Base-by-base conservation (phyloP, 2,797 vertebrate genomes). In the Lophius americanus region DNA sequence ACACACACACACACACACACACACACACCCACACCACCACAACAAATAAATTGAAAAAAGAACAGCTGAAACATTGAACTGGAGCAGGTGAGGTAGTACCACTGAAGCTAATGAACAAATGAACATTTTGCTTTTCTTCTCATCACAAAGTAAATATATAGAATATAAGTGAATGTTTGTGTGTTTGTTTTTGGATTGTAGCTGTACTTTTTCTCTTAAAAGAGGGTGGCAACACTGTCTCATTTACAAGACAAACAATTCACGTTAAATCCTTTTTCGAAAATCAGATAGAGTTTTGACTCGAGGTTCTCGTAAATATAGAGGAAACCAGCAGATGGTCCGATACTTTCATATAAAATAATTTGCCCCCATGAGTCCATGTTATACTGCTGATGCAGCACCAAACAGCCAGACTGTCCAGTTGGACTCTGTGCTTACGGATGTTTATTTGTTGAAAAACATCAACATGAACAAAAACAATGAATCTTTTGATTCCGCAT, bases 81-180 rank as follows among this genome's bases (percentile, higher is more conserved):
- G 13, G 7, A 60, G 43, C 55, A 44, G 47, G 53, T 46, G 6
- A 42, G 57, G 32, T 6, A 47, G 44, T n/a, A 41, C 35, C 51
- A 37, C 38, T 64, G 55, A 35, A 62, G 63, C 35, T n/a, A 13
- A 35, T 1, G 3, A 48, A 23, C 33, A 7, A 36, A 33, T 44
- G 3, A 56, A 47, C 49, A 5, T 42, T 51, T 49, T n/a, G 58
- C 42, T 38, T 56, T 75, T 65, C 56, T 44, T 44, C 8, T 42
- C 4, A 49, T 42, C 41, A 42, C 23, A 54, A 44, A 70, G 6
- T 60, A 49, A 62, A 64, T 23, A 71, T 2, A 13, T 33, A 7
- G 14, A n/a, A 12, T 39, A 44, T 23, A 23, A 23, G 23, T 23
- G 36, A 35, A 36, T 13, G 23, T 46, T 37, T 14, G 6, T 63